phyloP scores from a whole-genome alignment of 2,113 vertebrate genomes.

The Apus apus region DNA sequence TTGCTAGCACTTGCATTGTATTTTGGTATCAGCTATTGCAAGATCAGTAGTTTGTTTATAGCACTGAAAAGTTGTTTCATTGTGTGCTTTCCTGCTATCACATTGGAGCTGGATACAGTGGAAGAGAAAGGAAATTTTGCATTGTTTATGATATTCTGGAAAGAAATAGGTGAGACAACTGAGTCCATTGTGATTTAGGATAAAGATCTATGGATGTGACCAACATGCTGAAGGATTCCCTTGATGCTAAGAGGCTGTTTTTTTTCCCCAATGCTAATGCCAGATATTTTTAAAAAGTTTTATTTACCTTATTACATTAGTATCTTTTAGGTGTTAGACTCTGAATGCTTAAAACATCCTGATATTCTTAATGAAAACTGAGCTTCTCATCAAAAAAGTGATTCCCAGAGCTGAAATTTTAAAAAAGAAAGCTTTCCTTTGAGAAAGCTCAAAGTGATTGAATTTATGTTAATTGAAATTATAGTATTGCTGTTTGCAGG shows the following conservation, averaged over 20 bases:
- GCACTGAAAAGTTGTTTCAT: neutral
- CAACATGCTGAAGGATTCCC: neutral
- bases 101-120: accelerated
- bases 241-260: neutral
- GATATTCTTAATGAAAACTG: neutral
- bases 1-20: neutral
- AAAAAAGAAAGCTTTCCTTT: neutral
- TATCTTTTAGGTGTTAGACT: neutral
- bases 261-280: neutral
- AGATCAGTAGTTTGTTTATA: neutral
- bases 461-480: neutral
- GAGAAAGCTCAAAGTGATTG: neutral
- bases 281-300: neutral
- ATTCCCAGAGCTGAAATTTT: neutral
- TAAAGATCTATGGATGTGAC: neutral
- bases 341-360: neutral
- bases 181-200: neutral
- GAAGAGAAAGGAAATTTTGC: neutral
- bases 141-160: neutral
- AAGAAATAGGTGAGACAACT: neutral
- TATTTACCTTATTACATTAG: neutral
- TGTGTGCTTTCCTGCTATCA: neutral
- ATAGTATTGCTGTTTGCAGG: neutral
- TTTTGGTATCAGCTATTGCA: neutral
- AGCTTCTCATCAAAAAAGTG: neutral